Conservation (phyloP, 2,113 vertebrate species). For the Lamprotornis superbus region DNA sequence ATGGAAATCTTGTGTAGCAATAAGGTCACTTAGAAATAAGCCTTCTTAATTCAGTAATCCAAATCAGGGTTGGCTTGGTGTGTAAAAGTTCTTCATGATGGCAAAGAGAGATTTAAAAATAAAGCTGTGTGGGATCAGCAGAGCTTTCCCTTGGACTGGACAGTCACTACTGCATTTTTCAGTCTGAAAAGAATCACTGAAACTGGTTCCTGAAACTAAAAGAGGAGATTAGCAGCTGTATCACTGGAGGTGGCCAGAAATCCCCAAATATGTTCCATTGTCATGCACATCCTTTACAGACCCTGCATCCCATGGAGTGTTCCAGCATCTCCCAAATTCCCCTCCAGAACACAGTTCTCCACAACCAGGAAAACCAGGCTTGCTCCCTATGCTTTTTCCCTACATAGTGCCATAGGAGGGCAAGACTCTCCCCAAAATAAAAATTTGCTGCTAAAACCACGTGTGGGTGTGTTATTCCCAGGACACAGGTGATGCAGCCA, state of each 20-base stretch:
- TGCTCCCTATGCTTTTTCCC: background rate
- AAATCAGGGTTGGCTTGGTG: background rate
- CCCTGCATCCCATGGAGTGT: accelerated
- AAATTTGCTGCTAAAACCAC: background rate
- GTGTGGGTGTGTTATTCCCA: accelerated
- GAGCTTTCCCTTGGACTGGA: background rate
- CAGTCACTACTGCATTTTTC: background rate
- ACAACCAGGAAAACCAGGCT: background rate
- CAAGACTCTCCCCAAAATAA: background rate
- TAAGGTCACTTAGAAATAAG: background rate
- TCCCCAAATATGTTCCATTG: background rate
- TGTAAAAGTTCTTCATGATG: background rate
- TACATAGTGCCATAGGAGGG: background rate
- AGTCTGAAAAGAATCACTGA: background rate
- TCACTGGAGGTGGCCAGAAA: background rate
- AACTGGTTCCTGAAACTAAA: background rate
- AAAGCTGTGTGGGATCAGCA: background rate
- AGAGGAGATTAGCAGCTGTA: background rate
- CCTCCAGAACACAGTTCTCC: background rate
- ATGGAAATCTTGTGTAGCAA: background rate
- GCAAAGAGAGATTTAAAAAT: background rate
- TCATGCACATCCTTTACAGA: background rate
- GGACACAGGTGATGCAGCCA: background rate
- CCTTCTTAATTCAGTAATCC: background rate
- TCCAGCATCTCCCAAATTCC: background rate